These are phyloP conservation scores for Coracias cyanogaster DNA, from an alignment of 2,797 vertebrate genomes.

Conservation along the genomic window DNA sequence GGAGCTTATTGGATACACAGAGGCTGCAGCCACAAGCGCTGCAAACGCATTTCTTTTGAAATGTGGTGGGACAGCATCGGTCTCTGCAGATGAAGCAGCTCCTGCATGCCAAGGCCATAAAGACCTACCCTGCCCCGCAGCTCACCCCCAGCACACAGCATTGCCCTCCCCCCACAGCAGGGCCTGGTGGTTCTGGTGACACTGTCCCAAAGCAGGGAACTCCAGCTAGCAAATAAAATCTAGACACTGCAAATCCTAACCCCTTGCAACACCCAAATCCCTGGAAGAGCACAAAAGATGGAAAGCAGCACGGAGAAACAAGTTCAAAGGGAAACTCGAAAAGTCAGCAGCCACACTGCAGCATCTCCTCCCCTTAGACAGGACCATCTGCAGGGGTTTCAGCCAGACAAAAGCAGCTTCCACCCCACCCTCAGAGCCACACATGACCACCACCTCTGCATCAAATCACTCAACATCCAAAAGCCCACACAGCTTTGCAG, in stretches of 20 bases:
- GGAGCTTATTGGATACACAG: not conserved
- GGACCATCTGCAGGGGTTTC: not conserved
- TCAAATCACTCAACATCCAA: fast-evolving
- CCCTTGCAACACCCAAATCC: not conserved
- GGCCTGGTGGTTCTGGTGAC: not conserved
- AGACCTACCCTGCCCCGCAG: not conserved
- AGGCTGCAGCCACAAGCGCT: not conserved
- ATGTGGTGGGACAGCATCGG: fast-evolving
- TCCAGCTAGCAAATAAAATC: not conserved
- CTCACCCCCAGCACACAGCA: not conserved
- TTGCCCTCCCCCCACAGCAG: not conserved
- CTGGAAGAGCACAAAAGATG: not conserved
- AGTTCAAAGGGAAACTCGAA: not conserved
- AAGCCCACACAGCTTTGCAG: not conserved
- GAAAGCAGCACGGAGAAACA: not conserved
- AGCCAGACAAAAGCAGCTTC: not conserved
- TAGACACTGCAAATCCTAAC: not conserved
- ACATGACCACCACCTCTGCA: not conserved
- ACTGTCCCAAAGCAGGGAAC: not conserved
- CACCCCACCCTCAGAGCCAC: not conserved
- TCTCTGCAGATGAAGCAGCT: not conserved
- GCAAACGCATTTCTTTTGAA: not conserved
- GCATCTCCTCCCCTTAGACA: not conserved
- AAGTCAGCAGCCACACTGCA: not conserved
- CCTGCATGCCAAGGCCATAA: fast-evolving